Base-by-base conservation (phyloP, 2,888 invertebrate species). In the Leptopilina myrica region DNA sequence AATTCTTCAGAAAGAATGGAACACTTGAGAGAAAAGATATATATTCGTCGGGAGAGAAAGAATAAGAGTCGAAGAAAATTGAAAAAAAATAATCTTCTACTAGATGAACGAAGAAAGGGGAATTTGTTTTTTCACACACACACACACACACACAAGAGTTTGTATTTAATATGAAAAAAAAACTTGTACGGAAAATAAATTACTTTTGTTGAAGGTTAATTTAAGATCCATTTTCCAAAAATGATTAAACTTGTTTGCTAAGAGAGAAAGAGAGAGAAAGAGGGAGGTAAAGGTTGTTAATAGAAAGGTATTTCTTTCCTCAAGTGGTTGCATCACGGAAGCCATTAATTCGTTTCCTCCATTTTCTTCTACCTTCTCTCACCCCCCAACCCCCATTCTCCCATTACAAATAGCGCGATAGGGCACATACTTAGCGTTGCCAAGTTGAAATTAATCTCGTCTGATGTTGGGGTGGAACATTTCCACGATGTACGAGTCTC, bases 401-500 rank as follows among this genome's bases (percentile, higher is more conserved):
- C 43, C 0, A 12, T 49, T 7, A 49, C 53, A 69, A 53, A 69
- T 26, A 53, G 69, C 11, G 14, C 53, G 69, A 53, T 53, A 69
- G 69, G 26, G 69, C 26, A 49, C 53, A 69, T 69, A 49, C 69
- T 53, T 69, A 69, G 69, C 53, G 49, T 53, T 49, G 69, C 26
- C 69, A 53, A 69, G 53, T 53, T 53, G 49, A 26, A 69, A 69
- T 69, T 69, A 69, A 53, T 69, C 53, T 69, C 49, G 26, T 53
- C 69, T 53, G 49, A 26, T 20, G 26, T 12, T 9, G 20, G 26
- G 26, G n/a, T 8, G 46, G 66, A 66, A 46, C 66, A 20, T 66
- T 66, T 66, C 40, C 66, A 46, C 66, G 66, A 66, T 46, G 66
- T 66, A 66, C 66, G 66, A 66, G 40, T 66, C 79, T 78, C 64